Evolutionary conservation across 1,140 invertebrate species (phyloP).

Genomic region (Micrasema minimum): DNA sequence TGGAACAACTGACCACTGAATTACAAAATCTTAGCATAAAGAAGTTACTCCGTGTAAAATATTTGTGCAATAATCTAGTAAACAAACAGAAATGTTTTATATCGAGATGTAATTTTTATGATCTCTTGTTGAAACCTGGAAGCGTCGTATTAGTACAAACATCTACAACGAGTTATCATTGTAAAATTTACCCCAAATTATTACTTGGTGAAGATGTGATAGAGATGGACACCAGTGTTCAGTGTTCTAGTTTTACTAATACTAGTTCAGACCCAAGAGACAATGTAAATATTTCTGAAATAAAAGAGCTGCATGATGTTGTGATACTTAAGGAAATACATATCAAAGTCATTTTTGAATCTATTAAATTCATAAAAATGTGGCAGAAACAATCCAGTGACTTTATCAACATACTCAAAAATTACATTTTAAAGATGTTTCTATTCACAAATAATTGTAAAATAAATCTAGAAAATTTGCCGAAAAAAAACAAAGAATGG

Average conservation of each 20-base stretch:
- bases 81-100: constrained; percentile 48
- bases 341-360: constrained; percentile 44
- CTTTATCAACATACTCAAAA: constrained; percentile 37
- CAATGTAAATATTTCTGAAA: constrained; percentile 12
- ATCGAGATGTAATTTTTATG: constrained; percentile 32
- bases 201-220: constrained; percentile 38
- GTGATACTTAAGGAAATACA: constrained; percentile 28
- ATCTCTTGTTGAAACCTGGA: constrained; percentile 31
- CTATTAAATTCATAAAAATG: constrained; percentile 25
- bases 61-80: constrained; percentile 31
- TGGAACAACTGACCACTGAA: constrained; percentile 40
- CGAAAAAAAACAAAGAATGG: constrained; percentile 16
- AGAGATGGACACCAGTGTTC: constrained; percentile 37
- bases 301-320: constrained; percentile 7
- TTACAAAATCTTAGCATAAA: constrained; percentile 40
- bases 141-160: constrained; percentile 16
- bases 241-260: not conserved
- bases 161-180: constrained; percentile 14
- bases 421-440: constrained; percentile 40
- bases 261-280: no score
- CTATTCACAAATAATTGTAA: constrained; percentile 30
- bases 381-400: constrained; percentile 39
- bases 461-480: constrained; percentile 31
- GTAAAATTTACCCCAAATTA: constrained; percentile 42
- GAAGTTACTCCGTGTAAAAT: constrained; percentile 14